phyloP scores from a whole-genome alignment of 2,113 vertebrate species.

The Sus scrofa region DNA sequence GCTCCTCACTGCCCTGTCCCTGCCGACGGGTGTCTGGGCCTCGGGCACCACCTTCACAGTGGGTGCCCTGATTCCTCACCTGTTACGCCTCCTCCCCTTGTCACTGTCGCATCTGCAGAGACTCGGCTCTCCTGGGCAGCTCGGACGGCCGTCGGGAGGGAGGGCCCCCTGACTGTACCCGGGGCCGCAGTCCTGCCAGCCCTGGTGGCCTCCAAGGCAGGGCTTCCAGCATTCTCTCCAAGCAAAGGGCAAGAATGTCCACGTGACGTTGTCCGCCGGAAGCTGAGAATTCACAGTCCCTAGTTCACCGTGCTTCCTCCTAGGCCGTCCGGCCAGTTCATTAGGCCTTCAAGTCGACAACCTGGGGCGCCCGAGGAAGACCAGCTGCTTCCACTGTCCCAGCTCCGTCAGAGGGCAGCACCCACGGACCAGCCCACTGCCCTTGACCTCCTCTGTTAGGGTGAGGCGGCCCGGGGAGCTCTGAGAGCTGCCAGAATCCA shows the following conservation, averaged over 20 bases:
- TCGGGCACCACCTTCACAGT: neutral
- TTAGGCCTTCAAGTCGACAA: no score
- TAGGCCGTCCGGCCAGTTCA: neutral
- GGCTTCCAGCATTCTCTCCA: accelerated
- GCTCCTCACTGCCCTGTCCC: accelerated
- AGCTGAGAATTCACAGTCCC: neutral
- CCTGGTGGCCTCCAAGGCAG: neutral
- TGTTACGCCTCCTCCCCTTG: accelerated
- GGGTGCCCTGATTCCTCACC: neutral
- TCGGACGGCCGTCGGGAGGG: neutral
- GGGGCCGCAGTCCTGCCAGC: neutral
- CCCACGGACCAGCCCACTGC: accelerated
- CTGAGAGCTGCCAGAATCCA: neutral
- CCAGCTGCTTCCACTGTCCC: neutral
- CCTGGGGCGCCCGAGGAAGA: neutral
- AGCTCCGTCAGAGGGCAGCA: accelerated
- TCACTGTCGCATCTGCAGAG: neutral
- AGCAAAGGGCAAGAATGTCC: neutral
- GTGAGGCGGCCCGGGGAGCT: no score
- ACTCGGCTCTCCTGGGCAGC: neutral
- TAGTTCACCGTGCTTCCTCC: accelerated
- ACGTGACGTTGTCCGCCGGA: accelerated
- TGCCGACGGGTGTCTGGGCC: no score
- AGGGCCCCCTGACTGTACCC: neutral
- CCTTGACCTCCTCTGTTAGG: neutral